Evolutionary conservation across 1,140 invertebrate genomes (phyloP).

Genomic region (Pachyrhynchus sulphureomaculatus): DNA sequence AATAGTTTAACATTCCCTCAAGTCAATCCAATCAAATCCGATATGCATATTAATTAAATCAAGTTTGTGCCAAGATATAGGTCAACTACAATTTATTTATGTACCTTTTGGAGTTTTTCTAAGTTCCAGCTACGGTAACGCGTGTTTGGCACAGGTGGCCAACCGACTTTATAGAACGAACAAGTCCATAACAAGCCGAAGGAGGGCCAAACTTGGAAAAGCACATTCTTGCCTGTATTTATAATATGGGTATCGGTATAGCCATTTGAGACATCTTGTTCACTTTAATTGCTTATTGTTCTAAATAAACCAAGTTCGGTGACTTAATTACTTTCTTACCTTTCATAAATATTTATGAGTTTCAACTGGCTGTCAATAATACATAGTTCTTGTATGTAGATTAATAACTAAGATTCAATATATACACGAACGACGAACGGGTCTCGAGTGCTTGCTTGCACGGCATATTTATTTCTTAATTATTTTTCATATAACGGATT

Average conservation of each 20-base stretch:
- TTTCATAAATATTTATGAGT: slow-evolving; percentile 10
- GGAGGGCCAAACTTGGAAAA: not conserved
- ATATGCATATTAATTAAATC: too few relatives aligned
- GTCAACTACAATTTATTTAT: too few relatives aligned
- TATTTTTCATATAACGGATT: slow-evolving; percentile 1
- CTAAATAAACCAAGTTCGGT: slow-evolving; percentile 12
- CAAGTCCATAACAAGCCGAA: slow-evolving; percentile 2
- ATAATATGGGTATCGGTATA: slow-evolving; percentile 5
- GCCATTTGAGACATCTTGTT: slow-evolving; percentile 18
- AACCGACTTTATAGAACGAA: not conserved
- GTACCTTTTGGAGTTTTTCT: too few relatives aligned
- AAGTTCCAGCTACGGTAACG: too few relatives aligned
- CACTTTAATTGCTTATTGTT: slow-evolving; percentile 23
- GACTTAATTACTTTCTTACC: slow-evolving; percentile 16
- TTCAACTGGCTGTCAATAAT: not conserved
- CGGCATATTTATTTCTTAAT: slow-evolving; percentile 2
- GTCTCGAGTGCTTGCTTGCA: not conserved
- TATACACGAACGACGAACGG: too few relatives aligned
- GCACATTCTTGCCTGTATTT: slow-evolving; percentile 1
- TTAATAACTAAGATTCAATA: slow-evolving; percentile 11
- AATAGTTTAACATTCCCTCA: too few relatives aligned
- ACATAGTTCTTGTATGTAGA: not conserved
- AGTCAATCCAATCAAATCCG: too few relatives aligned
- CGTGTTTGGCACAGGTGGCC: slow-evolving; percentile 4
- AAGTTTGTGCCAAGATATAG: too few relatives aligned